phyloP scores from a whole-genome alignment of 2,113 vertebrate species.

The Petromus typicus region DNA sequence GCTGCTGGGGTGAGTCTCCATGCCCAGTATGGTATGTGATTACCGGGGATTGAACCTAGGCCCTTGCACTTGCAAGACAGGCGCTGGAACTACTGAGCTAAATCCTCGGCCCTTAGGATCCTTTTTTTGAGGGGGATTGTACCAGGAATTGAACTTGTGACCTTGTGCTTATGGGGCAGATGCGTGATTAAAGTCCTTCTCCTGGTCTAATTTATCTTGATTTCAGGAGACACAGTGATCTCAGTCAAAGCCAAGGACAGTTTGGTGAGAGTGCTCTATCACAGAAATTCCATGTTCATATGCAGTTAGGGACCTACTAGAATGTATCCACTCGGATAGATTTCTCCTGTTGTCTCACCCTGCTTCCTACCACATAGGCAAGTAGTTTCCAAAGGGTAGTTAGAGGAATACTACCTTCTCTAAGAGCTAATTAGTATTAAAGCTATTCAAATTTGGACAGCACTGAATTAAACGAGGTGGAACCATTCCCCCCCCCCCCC shows the following conservation, averaged over 20 bases:
- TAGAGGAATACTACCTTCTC: neutral
- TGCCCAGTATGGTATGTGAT: too few species aligned
- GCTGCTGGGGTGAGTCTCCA: too few species aligned
- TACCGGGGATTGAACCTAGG: too few species aligned
- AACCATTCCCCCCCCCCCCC: neutral
- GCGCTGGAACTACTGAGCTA: too few species aligned
- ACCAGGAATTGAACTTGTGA: too few species aligned
- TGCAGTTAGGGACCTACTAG: neutral
- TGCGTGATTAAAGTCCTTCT: neutral
- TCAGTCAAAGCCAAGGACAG: neutral
- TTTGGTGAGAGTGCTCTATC: neutral
- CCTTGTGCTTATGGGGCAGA: too few species aligned
- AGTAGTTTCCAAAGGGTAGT: slow-evolving; percentile 8
- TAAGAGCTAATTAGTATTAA: neutral
- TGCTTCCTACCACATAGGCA: neutral
- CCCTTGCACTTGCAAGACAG: too few species aligned
- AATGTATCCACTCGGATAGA: neutral
- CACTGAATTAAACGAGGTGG: neutral
- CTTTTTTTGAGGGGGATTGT: neutral
- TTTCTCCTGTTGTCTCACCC: neutral
- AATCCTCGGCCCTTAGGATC: neutral
- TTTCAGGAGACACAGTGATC: slow-evolving; percentile 39
- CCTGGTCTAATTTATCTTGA: slow-evolving; percentile 45
- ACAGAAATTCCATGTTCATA: slow-evolving; percentile 15
- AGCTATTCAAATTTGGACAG: neutral